These are phyloP conservation scores for Ceratina japonica DNA, from an alignment of 1,140 invertebrate species.

Conservation along the genomic window DNA sequence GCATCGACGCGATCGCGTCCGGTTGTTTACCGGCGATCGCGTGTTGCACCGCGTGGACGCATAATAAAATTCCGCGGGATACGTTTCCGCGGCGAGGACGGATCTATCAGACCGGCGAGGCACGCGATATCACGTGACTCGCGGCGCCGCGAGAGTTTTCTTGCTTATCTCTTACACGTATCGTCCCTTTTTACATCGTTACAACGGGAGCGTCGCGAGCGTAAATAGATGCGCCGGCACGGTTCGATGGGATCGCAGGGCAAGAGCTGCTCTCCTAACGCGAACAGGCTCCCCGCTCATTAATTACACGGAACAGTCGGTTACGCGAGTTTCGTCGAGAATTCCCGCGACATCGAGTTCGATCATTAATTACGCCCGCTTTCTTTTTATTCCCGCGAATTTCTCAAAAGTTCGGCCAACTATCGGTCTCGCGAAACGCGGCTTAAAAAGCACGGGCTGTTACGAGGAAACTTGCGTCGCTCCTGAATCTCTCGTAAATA, in stretches of 20 bases:
- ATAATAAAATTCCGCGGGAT: slow-evolving; percentile 50
- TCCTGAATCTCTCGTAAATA: too few relatives aligned
- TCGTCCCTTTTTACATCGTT: slow-evolving; percentile 41
- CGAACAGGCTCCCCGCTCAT: slow-evolving; percentile 4
- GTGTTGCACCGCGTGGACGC: slow-evolving; percentile 12
- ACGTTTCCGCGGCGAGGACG: slow-evolving; percentile 27
- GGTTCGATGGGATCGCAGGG: slow-evolving; percentile 11
- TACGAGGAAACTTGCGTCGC: not conserved
- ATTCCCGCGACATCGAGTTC: not conserved
- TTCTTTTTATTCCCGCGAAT: not conserved
- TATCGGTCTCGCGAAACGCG: not conserved
- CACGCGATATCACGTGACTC: slow-evolving; percentile 61
- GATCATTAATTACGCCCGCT: slow-evolving; percentile 8
- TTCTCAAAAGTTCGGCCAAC: not conserved
- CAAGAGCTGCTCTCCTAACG: not conserved
- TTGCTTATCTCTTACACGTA: slow-evolving; percentile 54
- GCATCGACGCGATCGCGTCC: not conserved
- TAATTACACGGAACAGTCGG: slow-evolving; percentile 10
- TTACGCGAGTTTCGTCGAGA: not conserved
- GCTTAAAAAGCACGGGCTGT: not conserved
- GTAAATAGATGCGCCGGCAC: not conserved
- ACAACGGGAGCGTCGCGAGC: not conserved
- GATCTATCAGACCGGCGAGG: slow-evolving; percentile 36
- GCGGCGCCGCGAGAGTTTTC: slow-evolving; percentile 43
- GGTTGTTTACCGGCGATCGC: slow-evolving; percentile 29